A percentile compares a stretch with the other conserved stretches of the same genome.
Evolutionary conservation across 2,888 invertebrate species (phyloP).

Genomic region (Eudemis profundana): DNA sequence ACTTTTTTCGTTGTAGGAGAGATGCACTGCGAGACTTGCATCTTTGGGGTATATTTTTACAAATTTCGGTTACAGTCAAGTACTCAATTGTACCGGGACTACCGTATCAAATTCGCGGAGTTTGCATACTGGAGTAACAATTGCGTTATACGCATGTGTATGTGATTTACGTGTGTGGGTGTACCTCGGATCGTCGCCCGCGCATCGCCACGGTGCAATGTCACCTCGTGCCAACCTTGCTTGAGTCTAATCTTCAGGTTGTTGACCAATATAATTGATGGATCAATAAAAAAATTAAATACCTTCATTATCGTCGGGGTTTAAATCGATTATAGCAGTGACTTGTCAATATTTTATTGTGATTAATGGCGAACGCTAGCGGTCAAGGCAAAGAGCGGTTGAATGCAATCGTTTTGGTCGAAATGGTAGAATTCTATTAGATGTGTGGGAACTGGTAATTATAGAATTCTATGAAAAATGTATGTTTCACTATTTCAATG

Average conservation of each 20-base stretch:
- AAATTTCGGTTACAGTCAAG: too few relatives aligned
- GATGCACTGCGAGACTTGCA: too few relatives aligned
- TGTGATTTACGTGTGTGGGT: conserved; percentile 35
- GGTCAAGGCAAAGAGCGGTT: conserved; percentile 17
- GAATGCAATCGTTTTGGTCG: background rate
- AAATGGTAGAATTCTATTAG: background rate
- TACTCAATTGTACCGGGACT: background rate
- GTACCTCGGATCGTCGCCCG: conserved; percentile 55
- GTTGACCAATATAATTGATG: conserved; percentile 63
- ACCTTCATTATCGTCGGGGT: conserved; percentile 22
- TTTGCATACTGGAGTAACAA: background rate
- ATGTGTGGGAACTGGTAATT: too few relatives aligned
- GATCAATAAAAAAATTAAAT: conserved; percentile 45
- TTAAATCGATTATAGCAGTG: conserved; percentile 33
- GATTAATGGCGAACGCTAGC: conserved; percentile 16
- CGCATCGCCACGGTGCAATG: conserved; percentile 64
- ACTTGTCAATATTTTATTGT: conserved; percentile 31
- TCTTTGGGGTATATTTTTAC: too few relatives aligned
- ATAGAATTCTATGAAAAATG: too few relatives aligned
- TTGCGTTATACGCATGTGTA: conserved; percentile 30
- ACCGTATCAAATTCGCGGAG: background rate
- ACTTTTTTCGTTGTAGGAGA: too few relatives aligned
- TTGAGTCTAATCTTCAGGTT: conserved; percentile 65
- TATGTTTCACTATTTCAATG: too few relatives aligned
- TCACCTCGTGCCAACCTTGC: conserved; percentile 70